Conservation (phyloP, 2,888 invertebrate species). For the Aphodius sticticus region DNA sequence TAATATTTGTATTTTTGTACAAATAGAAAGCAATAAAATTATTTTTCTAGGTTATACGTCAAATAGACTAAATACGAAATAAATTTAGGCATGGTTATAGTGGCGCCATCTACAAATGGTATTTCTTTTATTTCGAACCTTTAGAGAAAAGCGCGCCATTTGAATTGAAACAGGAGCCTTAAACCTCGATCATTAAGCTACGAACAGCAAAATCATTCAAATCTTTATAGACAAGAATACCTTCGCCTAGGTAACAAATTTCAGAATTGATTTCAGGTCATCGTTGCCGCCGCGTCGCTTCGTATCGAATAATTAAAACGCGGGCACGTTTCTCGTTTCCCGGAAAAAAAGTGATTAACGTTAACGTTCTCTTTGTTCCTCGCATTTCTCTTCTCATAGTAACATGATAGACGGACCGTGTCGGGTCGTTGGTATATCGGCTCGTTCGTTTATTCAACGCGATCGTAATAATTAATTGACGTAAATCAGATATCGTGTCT, state of each 20-base stretch:
- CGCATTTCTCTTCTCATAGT: not conserved
- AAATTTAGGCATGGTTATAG: no score
- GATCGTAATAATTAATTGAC: not conserved
- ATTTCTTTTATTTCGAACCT: no score
- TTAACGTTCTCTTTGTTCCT: not conserved
- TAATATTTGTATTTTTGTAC: no score
- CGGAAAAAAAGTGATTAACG: not conserved
- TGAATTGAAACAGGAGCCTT: no score
- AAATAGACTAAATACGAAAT: no score
- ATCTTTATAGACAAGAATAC: not conserved
- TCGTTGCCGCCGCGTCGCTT: not conserved
- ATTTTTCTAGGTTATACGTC: no score
- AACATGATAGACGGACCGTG: not conserved
- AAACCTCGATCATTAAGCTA: no score
- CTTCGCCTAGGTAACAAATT: not conserved
- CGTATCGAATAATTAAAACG: not conserved
- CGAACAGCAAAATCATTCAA: not conserved
- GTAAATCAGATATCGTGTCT: slow-evolving; percentile 4
- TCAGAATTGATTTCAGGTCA: not conserved
- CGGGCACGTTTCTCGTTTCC: not conserved
- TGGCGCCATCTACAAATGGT: no score
- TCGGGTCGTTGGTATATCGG: not conserved
- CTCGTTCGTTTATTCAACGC: not conserved
- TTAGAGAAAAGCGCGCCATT: no score
- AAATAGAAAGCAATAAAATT: no score